Evolutionary conservation across 2,113 vertebrate species (phyloP).

Genomic region (Nothocercus nigrocapillus): DNA sequence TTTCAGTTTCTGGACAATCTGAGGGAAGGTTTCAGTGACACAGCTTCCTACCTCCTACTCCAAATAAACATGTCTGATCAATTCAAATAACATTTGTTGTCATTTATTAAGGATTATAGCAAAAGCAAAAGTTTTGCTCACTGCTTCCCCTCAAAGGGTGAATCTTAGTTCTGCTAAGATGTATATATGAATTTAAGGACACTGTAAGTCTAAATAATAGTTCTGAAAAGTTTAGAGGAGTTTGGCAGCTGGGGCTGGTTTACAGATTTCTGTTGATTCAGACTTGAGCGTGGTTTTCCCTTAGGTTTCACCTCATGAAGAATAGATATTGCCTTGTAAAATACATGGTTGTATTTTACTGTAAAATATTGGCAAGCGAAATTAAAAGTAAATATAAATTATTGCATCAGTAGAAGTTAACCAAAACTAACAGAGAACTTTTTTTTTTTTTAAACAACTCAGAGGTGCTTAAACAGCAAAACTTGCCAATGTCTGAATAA

Average conservation of each 20-base stretch:
- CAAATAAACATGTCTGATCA: background rate
- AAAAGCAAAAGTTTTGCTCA: background rate
- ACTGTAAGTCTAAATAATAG: background rate
- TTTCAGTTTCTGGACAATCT: background rate
- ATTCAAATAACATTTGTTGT: background rate
- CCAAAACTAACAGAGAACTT: background rate
- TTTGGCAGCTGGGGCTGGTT: background rate
- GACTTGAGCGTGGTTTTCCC: background rate
- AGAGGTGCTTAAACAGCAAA: background rate
- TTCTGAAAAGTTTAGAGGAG: background rate
- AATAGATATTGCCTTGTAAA: background rate
- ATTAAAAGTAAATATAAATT: background rate
- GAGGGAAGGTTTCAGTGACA: background rate
- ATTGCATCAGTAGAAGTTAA: background rate
- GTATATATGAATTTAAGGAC: background rate
- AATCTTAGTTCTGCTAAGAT: background rate
- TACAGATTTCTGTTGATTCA: background rate
- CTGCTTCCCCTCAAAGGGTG: background rate
- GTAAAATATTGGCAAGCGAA: background rate
- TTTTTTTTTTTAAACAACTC: background rate
- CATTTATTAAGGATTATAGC: background rate
- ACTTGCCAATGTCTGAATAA: background rate
- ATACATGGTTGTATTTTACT: background rate
- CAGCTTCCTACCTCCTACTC: background rate
- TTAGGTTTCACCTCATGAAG: background rate